Evolutionary conservation across 2,888 invertebrate species (phyloP), one percentile per base, ranked within the genome.

Genomic region (Amiota communis): DNA sequence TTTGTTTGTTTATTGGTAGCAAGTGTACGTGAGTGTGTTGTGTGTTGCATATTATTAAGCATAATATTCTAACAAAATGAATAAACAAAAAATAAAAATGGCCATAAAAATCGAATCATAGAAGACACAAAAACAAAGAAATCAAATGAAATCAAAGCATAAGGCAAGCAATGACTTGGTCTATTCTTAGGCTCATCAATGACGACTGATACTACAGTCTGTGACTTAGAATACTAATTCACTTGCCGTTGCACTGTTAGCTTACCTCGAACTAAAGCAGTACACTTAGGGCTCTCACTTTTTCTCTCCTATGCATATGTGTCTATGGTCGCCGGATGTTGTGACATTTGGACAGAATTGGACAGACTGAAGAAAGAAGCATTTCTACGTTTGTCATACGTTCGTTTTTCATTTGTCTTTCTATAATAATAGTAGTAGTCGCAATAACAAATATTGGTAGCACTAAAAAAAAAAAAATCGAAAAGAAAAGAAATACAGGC

Each of bases 141-240:
- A 78, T 78, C 82, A 84, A 82, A 79, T 81, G 80, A 82, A 76
- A 72, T 75, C 78, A 71, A 67, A 76, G 74, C 72, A 76, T 64
- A 48, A 36, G 53, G 48, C 61, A 36, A 63, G 48, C 20, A 59
- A 20, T 59, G 59, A 13, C 59, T n/a, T 53, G 15, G 23, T 59
- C 59, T 59, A 17, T 17, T 15, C 20, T 20, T 59, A 17, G 15
- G 59, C 17, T 15, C 73, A 72, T 74, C 72, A 76, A 48, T 71
- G 61, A 71, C 65, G 65, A 63, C 17, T 71, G 69, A 6, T 36
- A 75, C 75, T 36, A 75, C 75, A 77, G 79, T 12, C 12, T 23
- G 57, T 61, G 83, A 85, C 86, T 83, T 85, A 85, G 83, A 83
- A 83, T 83, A 83, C 86, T 83, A 83, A 83, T 83, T 80, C 78